Base-by-base conservation (phyloP, 1,140 invertebrate genomes). In the Bursaphelenchus mucronatus region DNA sequence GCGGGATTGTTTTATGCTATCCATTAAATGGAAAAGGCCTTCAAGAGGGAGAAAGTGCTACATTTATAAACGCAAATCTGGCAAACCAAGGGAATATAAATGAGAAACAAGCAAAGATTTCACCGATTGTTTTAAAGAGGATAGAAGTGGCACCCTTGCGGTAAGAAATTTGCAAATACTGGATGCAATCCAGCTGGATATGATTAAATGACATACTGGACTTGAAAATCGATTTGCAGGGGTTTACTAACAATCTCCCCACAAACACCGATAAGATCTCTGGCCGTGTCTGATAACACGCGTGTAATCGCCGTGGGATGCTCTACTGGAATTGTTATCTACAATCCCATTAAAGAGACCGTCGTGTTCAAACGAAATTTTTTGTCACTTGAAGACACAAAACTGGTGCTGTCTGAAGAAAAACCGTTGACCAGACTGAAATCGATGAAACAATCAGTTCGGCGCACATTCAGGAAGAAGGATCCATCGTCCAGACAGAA, bases 241-340 rank as follows among this genome's bases (percentile, higher is more conserved):
- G n/a, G 1, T 39, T 39, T 15, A 43, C 41, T 59, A n/a, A 19
- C 19, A 5, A 44, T 59, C 40, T 50, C 45, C 5, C 57, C 57
- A 17, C 57, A 59, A 59, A 59, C 57, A 19, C 57, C 57, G 2
- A 50, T 59, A n/a, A 39, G 57, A 15, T 40, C 13, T 40, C 5
- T 59, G 41, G 11, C 13, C 13, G 4, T 15, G 6, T 59, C 13
- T 50, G 57, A 59, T n/a, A 59, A 30, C 11, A 40, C 13, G 41
- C 11, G 21, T 39, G 19, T 59, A 39, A 59, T 39, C 11, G 47
- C 30, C 11, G 57, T 39, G 21, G 57, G 57, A 45, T 15, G 13
- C 11, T 59, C 57, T 30, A 59, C 57, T 11, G 57, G 57, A 45
- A 59, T 59, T 39, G 21, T 59, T 45, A 44, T 59, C 40, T 59